A percentile compares a stretch with the other conserved stretches of the same genome.
These are phyloP conservation scores for Thecophora atra DNA, from an alignment of 2,888 invertebrate genomes.

Conservation along the genomic window DNA sequence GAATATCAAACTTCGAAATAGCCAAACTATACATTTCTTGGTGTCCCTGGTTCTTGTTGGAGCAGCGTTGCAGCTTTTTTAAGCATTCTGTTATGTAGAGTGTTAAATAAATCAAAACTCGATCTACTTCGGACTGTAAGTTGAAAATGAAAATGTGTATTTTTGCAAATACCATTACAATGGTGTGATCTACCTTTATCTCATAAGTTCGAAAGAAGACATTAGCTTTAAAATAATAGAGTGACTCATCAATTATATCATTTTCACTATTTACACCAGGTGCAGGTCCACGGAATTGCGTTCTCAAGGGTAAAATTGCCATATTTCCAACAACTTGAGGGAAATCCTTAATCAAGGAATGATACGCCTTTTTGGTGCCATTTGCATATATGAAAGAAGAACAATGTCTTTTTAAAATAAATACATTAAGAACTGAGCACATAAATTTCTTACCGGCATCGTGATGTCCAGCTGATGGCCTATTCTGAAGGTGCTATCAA, in stretches of 20 bases:
- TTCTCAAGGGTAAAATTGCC: constrained; percentile 90
- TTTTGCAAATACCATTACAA: too few species aligned
- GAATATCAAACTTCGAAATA: constrained; percentile 93
- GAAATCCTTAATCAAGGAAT: constrained; percentile 85
- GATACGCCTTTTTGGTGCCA: constrained; percentile 82
- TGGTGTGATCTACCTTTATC: constrained; percentile 78
- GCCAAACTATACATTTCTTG: constrained; percentile 98
- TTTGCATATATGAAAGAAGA: background rate
- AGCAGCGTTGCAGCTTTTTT: constrained; percentile 91
- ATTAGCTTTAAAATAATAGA: constrained; percentile 98
- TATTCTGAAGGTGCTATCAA: too few species aligned
- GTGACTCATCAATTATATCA: constrained; percentile 97
- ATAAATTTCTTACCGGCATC: too few species aligned
- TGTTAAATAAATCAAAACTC: constrained; percentile 96
- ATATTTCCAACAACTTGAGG: constrained; percentile 86
- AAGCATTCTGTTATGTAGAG: constrained; percentile 97
- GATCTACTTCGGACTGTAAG: constrained; percentile 91
- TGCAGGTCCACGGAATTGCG: constrained; percentile 93
- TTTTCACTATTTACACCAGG: constrained; percentile 76
- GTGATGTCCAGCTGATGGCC: too few species aligned
- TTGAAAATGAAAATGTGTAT: too few species aligned
- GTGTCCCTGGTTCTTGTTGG: constrained; percentile 85
- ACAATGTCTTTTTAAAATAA: too few species aligned
- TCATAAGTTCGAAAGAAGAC: constrained; percentile 99
- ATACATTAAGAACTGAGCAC: too few species aligned